Base-by-base conservation (phyloP, 2,113 vertebrate species). In the Toxotes jaculatrix region DNA sequence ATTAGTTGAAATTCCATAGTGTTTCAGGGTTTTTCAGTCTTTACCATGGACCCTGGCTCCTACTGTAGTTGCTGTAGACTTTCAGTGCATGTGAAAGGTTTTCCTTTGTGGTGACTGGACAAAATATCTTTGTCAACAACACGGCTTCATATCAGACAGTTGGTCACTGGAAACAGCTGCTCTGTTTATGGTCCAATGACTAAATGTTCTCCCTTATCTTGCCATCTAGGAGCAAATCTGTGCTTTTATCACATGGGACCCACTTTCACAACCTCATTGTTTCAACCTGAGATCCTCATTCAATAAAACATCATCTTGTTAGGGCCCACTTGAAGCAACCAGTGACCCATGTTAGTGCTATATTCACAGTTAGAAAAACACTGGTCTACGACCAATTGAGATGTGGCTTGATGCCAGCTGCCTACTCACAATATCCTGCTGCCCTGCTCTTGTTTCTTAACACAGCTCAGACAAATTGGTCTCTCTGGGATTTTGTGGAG, bases 401-500 rank as follows among this genome's bases (percentile, higher is more conserved):
- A 88, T 38, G 65, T 85, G 85, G 86, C 84, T 83, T 13, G 1
- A 49, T 82, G 83, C 85, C 87, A 90, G 79, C 83, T 80, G 73
- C 85, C 83, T 73, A 67, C 74, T 87, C 82, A 74, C 80, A 82
- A 69, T 82, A 74, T 80, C 68, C 57, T 43, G 57, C 66, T 7
- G 42, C 38, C 51, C 9, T 65, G 75, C 81, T 82, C 74, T 71
- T 83, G 82, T 81, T 87, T 60, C 75, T 80, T 76, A 84, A 79
- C 70, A 77, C 67, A 75, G 83, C 78, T 72, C 40, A 77, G 57
- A 88, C 77, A 91, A 93, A 92, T 92, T 87, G 74, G 84, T 85
- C 92, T 74, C 83, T 71, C 43, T 81, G 88, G 89, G 84, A 82
- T 86, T 87, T 84, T 83, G 19, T 71, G 8, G 51, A 80, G 69